phyloP scores from a whole-genome alignment of 2,888 invertebrate species.

The Villa cingulata region DNA sequence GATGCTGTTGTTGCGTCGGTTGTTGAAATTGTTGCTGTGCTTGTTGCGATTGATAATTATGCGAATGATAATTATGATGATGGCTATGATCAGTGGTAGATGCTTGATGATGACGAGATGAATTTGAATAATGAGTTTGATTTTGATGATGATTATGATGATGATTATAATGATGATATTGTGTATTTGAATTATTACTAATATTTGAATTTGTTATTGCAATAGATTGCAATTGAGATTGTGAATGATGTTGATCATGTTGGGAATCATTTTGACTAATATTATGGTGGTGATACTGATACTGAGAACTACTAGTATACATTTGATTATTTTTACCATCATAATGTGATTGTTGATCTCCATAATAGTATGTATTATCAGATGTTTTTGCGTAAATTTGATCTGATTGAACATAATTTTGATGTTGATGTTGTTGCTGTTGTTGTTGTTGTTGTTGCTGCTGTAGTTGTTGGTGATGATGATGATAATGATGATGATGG shows the following conservation, averaged over 20 bases:
- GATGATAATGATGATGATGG: constrained; percentile 17
- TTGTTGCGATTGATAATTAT: too few relatives aligned
- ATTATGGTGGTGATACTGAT: constrained; percentile 13
- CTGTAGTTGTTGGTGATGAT: too few relatives aligned
- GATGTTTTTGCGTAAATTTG: constrained; percentile 21
- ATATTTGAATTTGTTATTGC: constrained; percentile 1
- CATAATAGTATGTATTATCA: constrained; percentile 16
- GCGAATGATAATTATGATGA: constrained; percentile 7
- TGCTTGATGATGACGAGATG: constrained; percentile 2
- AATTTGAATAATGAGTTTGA: background rate
- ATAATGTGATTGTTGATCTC: constrained; percentile 26
- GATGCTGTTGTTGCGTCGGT: constrained; percentile 15
- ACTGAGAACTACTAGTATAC: constrained; percentile 31
- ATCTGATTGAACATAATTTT: constrained; percentile 14
- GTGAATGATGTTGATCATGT: constrained; percentile 32
- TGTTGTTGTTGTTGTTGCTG: too few relatives aligned
- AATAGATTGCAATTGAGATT: constrained; percentile 10
- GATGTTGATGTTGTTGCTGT: too few relatives aligned
- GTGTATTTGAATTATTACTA: background rate
- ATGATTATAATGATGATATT: constrained; percentile 14
- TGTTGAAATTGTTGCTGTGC: background rate
- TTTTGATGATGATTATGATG: too few relatives aligned
- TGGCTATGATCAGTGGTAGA: too few relatives aligned
- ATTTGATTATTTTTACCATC: constrained; percentile 37
- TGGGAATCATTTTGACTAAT: constrained; percentile 16